These are phyloP conservation scores for Cryptoblepharus egeriae DNA, from an alignment of 2,797 vertebrate species.

Conservation along the genomic window DNA sequence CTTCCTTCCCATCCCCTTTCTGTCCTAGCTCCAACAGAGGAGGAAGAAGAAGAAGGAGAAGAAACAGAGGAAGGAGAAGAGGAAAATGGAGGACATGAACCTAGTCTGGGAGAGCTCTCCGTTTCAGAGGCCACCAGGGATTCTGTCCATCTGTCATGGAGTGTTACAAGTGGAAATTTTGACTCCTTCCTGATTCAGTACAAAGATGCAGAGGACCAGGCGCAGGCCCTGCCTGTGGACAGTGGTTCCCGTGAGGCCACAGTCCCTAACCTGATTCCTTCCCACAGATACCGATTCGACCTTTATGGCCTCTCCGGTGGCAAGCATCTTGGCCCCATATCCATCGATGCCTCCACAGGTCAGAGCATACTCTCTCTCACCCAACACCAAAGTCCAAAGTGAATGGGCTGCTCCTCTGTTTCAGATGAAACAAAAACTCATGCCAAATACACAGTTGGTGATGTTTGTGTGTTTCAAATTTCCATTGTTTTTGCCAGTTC, in stretches of 20 bases:
- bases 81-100: not conserved
- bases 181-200: constrained; percentile 50
- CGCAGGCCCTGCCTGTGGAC: constrained; percentile 27
- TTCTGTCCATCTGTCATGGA: constrained; percentile 44
- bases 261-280: constrained; percentile 41
- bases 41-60: not conserved
- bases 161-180: constrained; percentile 17
- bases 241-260: not conserved
- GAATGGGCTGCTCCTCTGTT: not conserved
- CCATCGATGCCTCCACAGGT: constrained; percentile 51
- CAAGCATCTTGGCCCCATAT: constrained; percentile 30
- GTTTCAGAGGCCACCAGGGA: constrained; percentile 37
- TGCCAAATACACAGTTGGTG: no score
- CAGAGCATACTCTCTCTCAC: not conserved
- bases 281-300: constrained; percentile 50
- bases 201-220: constrained; percentile 13
- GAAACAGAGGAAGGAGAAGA: not conserved
- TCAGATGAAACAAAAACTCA: no score
- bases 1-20: not conserved
- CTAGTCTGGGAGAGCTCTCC: constrained; percentile 34
- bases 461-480: no score
- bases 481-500: no score
- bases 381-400: not conserved
- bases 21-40: constrained; percentile 1
- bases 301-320: constrained; percentile 45